Evolutionary conservation across 1,140 invertebrate genomes (phyloP), one percentile per base, ranked within the genome.

Genomic region (Plectrocnemia conspersa): DNA sequence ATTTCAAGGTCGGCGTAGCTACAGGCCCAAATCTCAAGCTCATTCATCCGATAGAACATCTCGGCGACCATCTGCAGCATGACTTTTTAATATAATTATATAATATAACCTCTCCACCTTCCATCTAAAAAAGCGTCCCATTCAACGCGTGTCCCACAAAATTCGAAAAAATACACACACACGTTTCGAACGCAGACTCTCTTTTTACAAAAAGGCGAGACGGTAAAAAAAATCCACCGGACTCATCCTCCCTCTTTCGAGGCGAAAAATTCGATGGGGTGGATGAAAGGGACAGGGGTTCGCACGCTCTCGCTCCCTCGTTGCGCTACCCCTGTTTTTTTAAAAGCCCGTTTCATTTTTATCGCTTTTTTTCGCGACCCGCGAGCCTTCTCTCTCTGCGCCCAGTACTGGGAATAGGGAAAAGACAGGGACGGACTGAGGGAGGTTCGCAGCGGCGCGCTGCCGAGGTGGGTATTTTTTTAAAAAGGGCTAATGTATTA

Each of bases 401-500:
- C 16, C 36, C 4, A 15, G 13, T 40, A 15, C 16, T 5, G 2
- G 16, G 10, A 18, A 40, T 9, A 2, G 13, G 16, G 2, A n/a
- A n/a, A n/a, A n/a, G n/a, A n/a, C 38, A 24, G 2, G 40, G 22
- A 10, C 22, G 23, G 22, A 13, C 21, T 9, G 33, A 2, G 15
- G 6, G 13, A 13, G 33, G 33, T 33, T 13, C 46, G 46, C 32
- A 10, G 33, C 25, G 35, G 35, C 11, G 18, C 11, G 35, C 6
- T 10, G 18, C 35, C 10, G 4, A 16, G 5, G 35, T 9, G 10
- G 35, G 15, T 5, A 9, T 38, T 29, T 50, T 50, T 50, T 50
- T 50, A 38, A 50, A 50, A 50, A 50, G 47, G 38, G 47, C 47
- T 50, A 50, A 50, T 50, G 47, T 50, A 50, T 50, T 50, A 50